Base-by-base conservation (phyloP, 2,113 vertebrate species). In the Desmodus rotundus region DNA sequence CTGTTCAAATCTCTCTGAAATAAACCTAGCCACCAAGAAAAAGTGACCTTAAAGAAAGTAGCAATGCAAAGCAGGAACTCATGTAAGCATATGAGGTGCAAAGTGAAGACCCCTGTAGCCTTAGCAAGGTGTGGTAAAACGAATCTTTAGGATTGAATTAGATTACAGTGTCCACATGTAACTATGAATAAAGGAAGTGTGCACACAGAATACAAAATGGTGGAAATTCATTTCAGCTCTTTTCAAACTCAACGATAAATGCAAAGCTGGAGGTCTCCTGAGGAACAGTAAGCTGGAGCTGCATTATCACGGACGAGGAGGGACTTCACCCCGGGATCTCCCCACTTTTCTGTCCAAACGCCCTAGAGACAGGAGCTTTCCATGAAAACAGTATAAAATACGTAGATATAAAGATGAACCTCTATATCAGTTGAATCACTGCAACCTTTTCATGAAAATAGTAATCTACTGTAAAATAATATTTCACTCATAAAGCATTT, bases 91-190 rank as follows among this genome's bases (percentile, higher is more conserved):
- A 78, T 45, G 87, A 97, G 94, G 96, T 93, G 97, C 4, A 89
- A 96, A 95, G 92, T 97, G 97, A 98, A 97, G 96, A 93, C 94
- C 95, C 97, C 83, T 95, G 0, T 28, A 87, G 81, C 97, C 96
- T 98, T 96, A 97, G 67, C 95, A 96, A 95, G 85, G 97, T 97
- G 38, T 73, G 33, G 95, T 93, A 97, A 88, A 96, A 96, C 84
- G 91, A 98, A 89, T 82, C 82, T 93, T 86, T 87, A 94, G 94
- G 24, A 19, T 28, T 77, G 92, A 82, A 43, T 72, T 58, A 72
- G 28, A 76, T 8, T 9, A 45, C 0, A 28, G 31, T 80, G 6
- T 65, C 45, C 15, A 7, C 14, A 3, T 36, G 19, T 28, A 76
- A 43, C 7, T 63, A 7, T 28, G 56, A n/a, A 13, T 22, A 68